Evolutionary conservation across 2,113 vertebrate species (phyloP).

Genomic region (Willisornis vidua): DNA sequence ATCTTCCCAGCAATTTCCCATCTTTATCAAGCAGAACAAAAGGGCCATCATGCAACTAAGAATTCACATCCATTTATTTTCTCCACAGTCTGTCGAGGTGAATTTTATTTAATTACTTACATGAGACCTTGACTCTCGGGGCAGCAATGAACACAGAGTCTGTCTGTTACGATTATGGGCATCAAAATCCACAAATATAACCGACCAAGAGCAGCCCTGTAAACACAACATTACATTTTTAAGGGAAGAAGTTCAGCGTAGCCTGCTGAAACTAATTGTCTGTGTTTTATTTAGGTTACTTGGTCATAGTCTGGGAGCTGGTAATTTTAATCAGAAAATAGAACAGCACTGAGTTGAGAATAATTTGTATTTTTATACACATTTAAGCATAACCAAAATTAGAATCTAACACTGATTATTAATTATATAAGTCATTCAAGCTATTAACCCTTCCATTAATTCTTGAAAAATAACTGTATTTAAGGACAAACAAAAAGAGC

Average conservation of each 20-base stretch:
- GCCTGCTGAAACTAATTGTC: neutral
- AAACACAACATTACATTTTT: constrained; percentile 6
- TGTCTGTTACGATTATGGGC: constrained; percentile 97
- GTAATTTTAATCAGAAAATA: neutral
- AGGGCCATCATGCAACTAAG: neutral
- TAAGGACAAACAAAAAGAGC: neutral
- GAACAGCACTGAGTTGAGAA: neutral
- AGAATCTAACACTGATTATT: neutral
- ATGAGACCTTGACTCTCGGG: constrained; percentile 94
- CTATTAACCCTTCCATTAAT: neutral
- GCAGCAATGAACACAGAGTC: constrained; percentile 91
- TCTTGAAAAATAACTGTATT: neutral
- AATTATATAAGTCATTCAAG: neutral
- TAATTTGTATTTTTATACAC: neutral
- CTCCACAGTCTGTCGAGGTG: neutral
- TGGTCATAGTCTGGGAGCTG: neutral
- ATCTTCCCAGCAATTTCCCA: neutral
- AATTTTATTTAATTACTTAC: constrained; percentile 78
- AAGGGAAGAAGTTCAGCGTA: neutral
- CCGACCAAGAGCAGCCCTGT: constrained; percentile 98
- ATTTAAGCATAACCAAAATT: neutral
- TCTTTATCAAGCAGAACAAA: neutral
- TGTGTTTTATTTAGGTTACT: neutral
- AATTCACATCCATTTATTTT: neutral
- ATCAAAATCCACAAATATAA: constrained; percentile 98